A percentile compares a stretch with the other conserved stretches of the same genome.
phyloP scores from a whole-genome alignment of 2,113 vertebrate genomes.

The Ageneiosus marmoratus region DNA sequence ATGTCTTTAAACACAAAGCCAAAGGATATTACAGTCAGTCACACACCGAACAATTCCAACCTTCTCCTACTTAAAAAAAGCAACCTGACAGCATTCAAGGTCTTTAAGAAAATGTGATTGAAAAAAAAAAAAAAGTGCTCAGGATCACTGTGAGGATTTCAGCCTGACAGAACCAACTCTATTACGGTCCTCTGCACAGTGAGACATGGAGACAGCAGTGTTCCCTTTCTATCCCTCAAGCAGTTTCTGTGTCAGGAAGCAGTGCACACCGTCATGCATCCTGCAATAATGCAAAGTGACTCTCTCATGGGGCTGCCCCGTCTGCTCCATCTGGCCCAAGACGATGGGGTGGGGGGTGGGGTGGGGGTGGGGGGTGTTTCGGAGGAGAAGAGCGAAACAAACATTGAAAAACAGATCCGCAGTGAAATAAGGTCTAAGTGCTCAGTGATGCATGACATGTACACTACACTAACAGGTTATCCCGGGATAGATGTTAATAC shows the following conservation, averaged over 20 bases:
- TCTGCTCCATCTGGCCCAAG: constrained; percentile 51
- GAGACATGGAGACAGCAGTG: background rate
- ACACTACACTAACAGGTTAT: background rate
- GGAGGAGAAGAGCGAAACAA: constrained; percentile 35
- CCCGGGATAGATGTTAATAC: background rate
- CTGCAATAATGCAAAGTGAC: constrained; percentile 57
- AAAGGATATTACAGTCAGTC: background rate
- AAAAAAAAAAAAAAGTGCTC: background rate
- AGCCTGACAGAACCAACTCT: constrained; percentile 6
- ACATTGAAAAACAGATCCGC: constrained; percentile 19
- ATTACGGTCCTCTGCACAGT: constrained; percentile 1
- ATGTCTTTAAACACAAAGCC: background rate
- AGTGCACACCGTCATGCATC: constrained; percentile 34
- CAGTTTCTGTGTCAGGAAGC: constrained; percentile 34
- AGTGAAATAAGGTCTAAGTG: background rate
- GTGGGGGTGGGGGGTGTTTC: too few species aligned
- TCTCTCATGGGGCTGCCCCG: constrained; percentile 52
- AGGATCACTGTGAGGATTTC: constrained; percentile 5
- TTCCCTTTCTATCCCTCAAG: background rate
- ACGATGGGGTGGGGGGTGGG: constrained; percentile 40
- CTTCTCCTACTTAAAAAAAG: background rate
- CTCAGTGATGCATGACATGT: background rate
- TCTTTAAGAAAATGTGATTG: background rate
- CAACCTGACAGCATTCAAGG: background rate
- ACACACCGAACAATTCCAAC: background rate